phyloP scores from a whole-genome alignment of 2,797 vertebrate species.

The Lutjanus campechanus region DNA sequence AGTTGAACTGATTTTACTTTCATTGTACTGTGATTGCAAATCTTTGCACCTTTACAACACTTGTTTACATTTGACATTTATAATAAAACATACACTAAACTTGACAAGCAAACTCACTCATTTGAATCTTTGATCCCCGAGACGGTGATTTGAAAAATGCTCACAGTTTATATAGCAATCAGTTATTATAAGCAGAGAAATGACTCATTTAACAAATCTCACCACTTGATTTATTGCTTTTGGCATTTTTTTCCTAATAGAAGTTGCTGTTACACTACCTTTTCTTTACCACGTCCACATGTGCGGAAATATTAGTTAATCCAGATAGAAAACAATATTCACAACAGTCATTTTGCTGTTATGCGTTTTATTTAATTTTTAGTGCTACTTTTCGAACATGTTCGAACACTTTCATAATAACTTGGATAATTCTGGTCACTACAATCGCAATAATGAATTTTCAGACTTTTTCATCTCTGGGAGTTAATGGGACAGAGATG shows the following conservation, averaged over 20 bases:
- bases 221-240: background rate
- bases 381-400: no score
- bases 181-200: background rate
- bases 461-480: no score
- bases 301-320: background rate
- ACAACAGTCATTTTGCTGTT: no score
- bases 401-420: no score
- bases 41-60: conserved; percentile 11
- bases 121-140: background rate
- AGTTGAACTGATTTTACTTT: background rate
- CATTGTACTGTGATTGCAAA: background rate
- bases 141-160: background rate
- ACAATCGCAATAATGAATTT: no score
- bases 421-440: no score
- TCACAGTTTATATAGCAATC: background rate
- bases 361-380: no score
- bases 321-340: background rate
- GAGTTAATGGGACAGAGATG: no score
- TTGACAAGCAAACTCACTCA: background rate
- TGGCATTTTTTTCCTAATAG: background rate
- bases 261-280: background rate
- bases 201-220: background rate
- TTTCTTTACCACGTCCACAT: background rate
- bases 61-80: conserved; percentile 32
- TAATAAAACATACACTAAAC: conserved; percentile 34